Conservation (phyloP, 1,140 invertebrate genomes). For the Zaprionus tsacasi region DNA sequence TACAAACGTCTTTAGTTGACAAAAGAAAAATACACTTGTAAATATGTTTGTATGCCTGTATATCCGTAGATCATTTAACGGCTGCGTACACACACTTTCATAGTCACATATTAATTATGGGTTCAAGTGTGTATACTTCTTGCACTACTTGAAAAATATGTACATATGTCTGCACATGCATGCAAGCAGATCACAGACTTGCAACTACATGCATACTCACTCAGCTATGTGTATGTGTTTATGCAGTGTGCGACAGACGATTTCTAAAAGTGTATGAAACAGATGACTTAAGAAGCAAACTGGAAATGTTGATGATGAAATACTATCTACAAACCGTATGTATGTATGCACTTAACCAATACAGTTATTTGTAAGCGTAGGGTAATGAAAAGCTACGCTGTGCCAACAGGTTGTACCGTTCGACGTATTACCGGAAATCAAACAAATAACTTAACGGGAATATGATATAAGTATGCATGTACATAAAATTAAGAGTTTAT, state of each 20-base stretch:
- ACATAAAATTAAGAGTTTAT: neutral
- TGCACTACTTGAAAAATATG: constrained; percentile 51
- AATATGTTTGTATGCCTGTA: constrained; percentile 8
- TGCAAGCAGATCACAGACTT: constrained; percentile 15
- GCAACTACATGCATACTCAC: neutral
- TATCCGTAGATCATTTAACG: constrained; percentile 21
- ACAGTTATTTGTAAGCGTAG: constrained; percentile 7
- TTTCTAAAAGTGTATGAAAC: constrained; percentile 51
- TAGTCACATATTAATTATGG: constrained; percentile 61
- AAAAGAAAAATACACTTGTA: constrained; percentile 15
- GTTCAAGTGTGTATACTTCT: constrained; percentile 67
- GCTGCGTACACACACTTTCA: constrained; percentile 25
- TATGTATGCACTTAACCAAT: constrained; percentile 9
- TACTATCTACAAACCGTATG: constrained; percentile 27
- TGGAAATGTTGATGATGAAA: constrained; percentile 50
- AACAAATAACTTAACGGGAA: neutral
- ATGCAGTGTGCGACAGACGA: constrained; percentile 27
- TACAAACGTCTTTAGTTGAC: neutral
- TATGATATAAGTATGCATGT: neutral
- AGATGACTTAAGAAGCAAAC: constrained; percentile 57
- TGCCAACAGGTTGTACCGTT: neutral
- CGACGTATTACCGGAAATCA: neutral
- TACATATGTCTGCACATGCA: constrained; percentile 15
- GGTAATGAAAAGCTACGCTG: neutral
- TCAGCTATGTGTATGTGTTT: neutral